phyloP scores from a whole-genome alignment of 2,797 vertebrate genomes.

The Gambusia yucatana region DNA sequence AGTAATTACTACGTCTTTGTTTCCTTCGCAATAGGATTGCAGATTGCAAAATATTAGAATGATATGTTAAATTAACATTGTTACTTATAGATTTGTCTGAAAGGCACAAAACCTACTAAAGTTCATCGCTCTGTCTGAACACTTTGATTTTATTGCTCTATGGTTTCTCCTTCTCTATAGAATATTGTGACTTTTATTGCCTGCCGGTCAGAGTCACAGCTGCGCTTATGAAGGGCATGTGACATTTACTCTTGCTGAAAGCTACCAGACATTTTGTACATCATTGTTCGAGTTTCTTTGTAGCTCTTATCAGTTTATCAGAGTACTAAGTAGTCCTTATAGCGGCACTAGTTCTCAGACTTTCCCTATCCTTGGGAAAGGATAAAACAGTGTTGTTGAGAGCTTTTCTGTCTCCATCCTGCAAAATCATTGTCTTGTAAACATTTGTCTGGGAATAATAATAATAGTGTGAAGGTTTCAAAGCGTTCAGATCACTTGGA shows the following conservation, averaged over 20 bases:
- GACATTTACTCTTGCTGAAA: slow-evolving; percentile 49
- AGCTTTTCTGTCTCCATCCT: slow-evolving; percentile 21
- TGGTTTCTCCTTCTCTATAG: slow-evolving; percentile 12
- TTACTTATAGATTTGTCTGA: slow-evolving; percentile 24
- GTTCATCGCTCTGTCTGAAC: slow-evolving; percentile 31
- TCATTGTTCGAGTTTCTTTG: slow-evolving; percentile 31
- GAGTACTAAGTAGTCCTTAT: slow-evolving; percentile 36
- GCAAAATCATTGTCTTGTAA: slow-evolving; percentile 30
- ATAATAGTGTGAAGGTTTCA: neutral
- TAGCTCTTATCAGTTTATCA: slow-evolving; percentile 37
- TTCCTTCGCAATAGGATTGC: neutral
- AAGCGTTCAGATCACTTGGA: neutral
- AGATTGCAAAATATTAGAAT: slow-evolving; percentile 1
- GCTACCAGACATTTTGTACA: slow-evolving; percentile 25
- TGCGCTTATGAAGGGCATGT: slow-evolving; percentile 47
- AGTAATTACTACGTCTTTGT: slow-evolving; percentile 5
- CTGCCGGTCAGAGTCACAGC: slow-evolving; percentile 48
- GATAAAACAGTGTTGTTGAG: slow-evolving; percentile 40
- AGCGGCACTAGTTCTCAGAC: slow-evolving; percentile 24
- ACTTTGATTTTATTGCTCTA: slow-evolving; percentile 30
- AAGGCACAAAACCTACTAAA: slow-evolving; percentile 21
- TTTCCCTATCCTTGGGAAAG: slow-evolving; percentile 29
- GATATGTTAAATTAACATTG: slow-evolving; percentile 19
- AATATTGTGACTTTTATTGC: slow-evolving; percentile 26
- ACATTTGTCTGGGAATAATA: slow-evolving; percentile 21